These are phyloP conservation scores for Lathamus discolor DNA, from an alignment of 2,113 vertebrate genomes.

Conservation along the genomic window DNA sequence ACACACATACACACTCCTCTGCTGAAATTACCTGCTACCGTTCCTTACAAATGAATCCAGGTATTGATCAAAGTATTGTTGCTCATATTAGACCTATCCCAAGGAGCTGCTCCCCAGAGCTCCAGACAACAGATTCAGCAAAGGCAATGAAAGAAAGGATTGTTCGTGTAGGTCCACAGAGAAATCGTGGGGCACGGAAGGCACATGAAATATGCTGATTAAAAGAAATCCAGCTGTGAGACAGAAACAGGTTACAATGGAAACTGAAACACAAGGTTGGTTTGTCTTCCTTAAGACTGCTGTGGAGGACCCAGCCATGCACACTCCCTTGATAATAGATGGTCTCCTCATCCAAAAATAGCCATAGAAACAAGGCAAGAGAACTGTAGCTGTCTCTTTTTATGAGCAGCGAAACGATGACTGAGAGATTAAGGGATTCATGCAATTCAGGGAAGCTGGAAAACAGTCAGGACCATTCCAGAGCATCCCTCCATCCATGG, in stretches of 20 bases:
- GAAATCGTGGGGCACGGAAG: background rate
- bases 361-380: background rate
- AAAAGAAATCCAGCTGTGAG: background rate
- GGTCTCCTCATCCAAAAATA: background rate
- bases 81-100: background rate
- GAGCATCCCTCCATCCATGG: background rate
- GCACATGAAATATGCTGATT: background rate
- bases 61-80: background rate
- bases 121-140: background rate
- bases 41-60: background rate
- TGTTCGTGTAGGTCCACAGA: background rate
- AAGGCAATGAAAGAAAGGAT: background rate
- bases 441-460: background rate
- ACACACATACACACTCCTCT: background rate
- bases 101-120: background rate
- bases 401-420: background rate
- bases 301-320: background rate
- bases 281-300: rapidly evolving
- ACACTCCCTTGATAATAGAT: rapidly evolving
- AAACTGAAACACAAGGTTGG: background rate
- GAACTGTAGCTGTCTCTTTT: background rate
- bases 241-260: background rate
- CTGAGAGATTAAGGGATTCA: background rate
- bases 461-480: background rate
- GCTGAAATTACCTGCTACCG: background rate